phyloP scores from a whole-genome alignment of 2,888 invertebrate genomes.

The Eupithecia subfuscata region DNA sequence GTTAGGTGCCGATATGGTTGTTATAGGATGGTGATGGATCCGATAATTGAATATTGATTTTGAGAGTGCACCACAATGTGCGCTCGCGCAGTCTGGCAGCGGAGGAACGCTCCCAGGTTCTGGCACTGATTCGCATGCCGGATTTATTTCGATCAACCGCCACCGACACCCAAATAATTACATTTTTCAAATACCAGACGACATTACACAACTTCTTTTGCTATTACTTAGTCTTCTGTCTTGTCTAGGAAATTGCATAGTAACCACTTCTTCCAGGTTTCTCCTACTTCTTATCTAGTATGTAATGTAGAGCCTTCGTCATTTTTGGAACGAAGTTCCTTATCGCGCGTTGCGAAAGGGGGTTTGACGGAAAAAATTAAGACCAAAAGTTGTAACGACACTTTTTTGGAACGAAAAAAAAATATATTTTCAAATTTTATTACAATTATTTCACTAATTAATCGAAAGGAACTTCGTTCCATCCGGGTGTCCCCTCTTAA shows the following conservation, averaged over 20 bases:
- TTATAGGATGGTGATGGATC: not conserved
- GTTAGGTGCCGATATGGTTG: too few species aligned
- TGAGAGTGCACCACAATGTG: slow-evolving; percentile 22
- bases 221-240: slow-evolving; percentile 8
- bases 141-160: slow-evolving; percentile 72
- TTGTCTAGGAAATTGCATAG: slow-evolving; percentile 9
- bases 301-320: not conserved
- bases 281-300: not conserved
- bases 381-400: too few species aligned
- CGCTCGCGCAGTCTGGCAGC: slow-evolving; percentile 29
- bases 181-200: slow-evolving; percentile 77
- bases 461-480: too few species aligned
- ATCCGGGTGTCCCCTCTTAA: too few species aligned
- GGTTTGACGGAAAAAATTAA: too few species aligned
- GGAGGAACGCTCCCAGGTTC: slow-evolving; percentile 41
- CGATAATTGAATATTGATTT: slow-evolving; percentile 4
- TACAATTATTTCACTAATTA: too few species aligned
- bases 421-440: too few species aligned
- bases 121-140: slow-evolving; percentile 65
- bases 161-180: slow-evolving; percentile 68
- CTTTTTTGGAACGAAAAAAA: too few species aligned
- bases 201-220: slow-evolving; percentile 54
- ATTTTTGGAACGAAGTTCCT: too few species aligned
- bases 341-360: too few species aligned
- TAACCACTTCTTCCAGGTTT: not conserved